These are phyloP conservation scores for Neopipo cinnamomea DNA, from an alignment of 2,113 vertebrate genomes.

Conservation along the genomic window DNA sequence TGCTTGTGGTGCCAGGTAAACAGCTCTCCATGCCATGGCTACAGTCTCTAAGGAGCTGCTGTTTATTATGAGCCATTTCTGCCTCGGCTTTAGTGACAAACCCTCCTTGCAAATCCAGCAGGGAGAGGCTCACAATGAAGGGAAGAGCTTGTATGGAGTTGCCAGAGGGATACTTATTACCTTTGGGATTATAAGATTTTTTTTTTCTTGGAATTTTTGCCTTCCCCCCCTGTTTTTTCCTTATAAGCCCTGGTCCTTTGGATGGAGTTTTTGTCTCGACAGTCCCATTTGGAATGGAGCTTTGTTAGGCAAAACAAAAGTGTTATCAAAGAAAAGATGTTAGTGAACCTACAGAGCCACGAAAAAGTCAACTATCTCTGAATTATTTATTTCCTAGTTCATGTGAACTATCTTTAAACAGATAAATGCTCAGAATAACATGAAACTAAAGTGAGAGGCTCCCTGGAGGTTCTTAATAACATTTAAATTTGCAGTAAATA, in stretches of 20 bases:
- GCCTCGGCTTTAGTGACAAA: constrained; percentile 32
- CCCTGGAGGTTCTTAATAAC: background rate
- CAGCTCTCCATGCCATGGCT: constrained; percentile 56
- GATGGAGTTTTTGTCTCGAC: constrained; percentile 58
- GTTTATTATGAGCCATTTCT: constrained; percentile 59
- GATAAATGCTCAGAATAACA: background rate
- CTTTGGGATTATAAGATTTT: constrained; percentile 29
- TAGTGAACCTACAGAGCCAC: background rate
- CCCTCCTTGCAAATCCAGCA: background rate
- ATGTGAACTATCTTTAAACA: background rate
- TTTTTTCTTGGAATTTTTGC: background rate
- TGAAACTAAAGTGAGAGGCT: background rate
- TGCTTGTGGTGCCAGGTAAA: constrained; percentile 63
- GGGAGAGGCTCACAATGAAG: constrained; percentile 1
- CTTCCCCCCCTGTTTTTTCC: constrained; percentile 56
- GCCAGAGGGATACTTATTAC: constrained; percentile 32
- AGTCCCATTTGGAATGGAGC: constrained; percentile 69
- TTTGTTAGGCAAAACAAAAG: constrained; percentile 63
- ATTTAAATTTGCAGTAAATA: background rate
- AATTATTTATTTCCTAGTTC: constrained; percentile 9
- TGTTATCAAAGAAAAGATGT: background rate
- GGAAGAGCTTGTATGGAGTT: background rate
- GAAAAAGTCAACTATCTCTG: background rate
- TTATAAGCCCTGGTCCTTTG: constrained; percentile 43
- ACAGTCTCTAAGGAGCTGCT: constrained; percentile 75